Percentiles rank a stretch among this genome's conserved stretches.
phyloP scores from a whole-genome alignment of 2,797 vertebrate species.

The Mus caroli region DNA sequence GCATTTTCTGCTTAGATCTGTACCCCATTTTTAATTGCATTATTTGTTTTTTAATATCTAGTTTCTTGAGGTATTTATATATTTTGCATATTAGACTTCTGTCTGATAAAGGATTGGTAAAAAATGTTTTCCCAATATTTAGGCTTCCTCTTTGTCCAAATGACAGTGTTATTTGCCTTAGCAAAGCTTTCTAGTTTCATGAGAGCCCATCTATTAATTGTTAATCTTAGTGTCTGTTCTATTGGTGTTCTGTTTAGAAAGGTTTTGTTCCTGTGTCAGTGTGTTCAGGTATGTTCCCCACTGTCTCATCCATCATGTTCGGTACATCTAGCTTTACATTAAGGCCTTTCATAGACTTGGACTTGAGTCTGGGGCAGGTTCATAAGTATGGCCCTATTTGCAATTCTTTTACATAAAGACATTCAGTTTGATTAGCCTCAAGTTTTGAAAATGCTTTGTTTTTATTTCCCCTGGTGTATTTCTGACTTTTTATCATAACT shows the following conservation, averaged over 20 bases:
- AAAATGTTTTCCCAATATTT: neutral
- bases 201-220: neutral
- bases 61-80: neutral
- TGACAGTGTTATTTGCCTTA: neutral
- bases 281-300: neutral
- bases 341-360: neutral
- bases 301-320: neutral
- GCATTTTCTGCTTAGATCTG: neutral
- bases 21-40: neutral
- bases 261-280: neutral
- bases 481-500: neutral
- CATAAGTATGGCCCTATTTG: neutral
- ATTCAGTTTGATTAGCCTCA: neutral
- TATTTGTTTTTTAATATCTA: neutral
- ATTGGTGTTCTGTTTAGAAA: neutral
- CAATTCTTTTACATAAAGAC: neutral
- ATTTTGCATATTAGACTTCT: neutral
- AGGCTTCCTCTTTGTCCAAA: neutral
- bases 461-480: neutral
- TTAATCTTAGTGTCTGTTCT: neutral
- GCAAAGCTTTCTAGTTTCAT: neutral
- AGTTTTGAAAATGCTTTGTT: neutral
- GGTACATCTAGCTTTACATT: neutral
- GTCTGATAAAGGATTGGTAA: neutral
- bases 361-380: neutral